phyloP scores from a whole-genome alignment of 2,113 vertebrate species.

The Pardalotus punctatus region DNA sequence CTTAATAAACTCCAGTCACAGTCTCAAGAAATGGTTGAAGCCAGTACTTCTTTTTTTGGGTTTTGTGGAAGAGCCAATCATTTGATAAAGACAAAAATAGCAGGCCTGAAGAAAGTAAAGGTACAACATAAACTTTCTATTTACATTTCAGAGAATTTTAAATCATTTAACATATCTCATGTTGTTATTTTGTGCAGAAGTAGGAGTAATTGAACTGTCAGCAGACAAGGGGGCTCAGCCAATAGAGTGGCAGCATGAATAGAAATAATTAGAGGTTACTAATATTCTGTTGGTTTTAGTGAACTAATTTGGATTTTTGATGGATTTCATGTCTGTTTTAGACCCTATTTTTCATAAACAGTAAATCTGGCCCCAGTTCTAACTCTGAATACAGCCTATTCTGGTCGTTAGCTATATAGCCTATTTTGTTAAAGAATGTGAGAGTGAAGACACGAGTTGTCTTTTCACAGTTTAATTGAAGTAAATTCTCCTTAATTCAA shows the following conservation, averaged over 20 bases:
- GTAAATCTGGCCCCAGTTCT: background rate
- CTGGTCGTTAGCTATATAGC: background rate
- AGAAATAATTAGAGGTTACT: background rate
- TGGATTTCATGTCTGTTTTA: background rate
- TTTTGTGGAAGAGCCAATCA: background rate
- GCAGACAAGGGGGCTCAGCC: background rate
- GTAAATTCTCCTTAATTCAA: conserved; percentile 5
- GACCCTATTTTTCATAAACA: background rate
- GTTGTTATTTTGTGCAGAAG: background rate
- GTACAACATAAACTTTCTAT: background rate
- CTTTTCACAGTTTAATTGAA: conserved; percentile 25
- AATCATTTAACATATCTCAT: background rate
- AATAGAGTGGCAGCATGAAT: background rate
- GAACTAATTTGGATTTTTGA: background rate
- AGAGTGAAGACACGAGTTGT: background rate
- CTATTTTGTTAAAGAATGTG: background rate
- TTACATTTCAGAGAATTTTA: background rate
- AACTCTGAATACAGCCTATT: background rate
- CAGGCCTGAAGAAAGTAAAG: background rate
- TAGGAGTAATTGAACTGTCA: background rate
- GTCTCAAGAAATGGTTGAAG: background rate
- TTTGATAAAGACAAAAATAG: background rate
- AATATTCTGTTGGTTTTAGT: background rate
- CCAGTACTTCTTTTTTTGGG: background rate
- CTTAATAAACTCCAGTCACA: background rate